Base-by-base conservation (phyloP, 2,797 vertebrate species). In the Phalloptychus januarius region DNA sequence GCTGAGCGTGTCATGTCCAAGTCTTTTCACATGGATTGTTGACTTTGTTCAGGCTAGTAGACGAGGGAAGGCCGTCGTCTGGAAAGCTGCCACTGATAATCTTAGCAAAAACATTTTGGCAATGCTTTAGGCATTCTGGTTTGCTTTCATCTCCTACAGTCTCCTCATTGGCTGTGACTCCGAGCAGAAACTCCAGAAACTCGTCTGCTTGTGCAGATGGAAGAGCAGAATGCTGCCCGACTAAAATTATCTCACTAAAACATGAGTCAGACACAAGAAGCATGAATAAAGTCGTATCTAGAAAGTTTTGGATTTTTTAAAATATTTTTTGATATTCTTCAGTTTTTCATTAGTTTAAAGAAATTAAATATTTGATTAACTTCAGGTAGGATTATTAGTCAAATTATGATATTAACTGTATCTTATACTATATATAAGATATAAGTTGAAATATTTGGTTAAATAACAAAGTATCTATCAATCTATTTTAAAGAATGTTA, bases 151-250 rank as follows among this genome's bases (percentile, higher is more conserved):
- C 69, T 89, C 78, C 77, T 67, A 80, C 86, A 86, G 85, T 75
- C 85, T 46, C 79, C 75, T 83, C 86, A 75, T 83, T 67, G 74
- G 81, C 72, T 48, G 76, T 83, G 84, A 82, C 38, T 75, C 84
- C 85, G 74, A 84, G 81, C 83, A 71, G 75, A 45, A 77, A 80
- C 38, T 74, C 73, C 85, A 84, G 83, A 88, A 85, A 81, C 72
- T 84, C 71, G 50, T 86, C 76, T 87, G 86, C 81, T 83, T 81
- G 86, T 82, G 71, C 91, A 93, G 89, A 94, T 90, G 92, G 91
- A 81, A 13, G 33, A 89, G 74, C 87, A 91, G 85, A 88, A 91
- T 81, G 83, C 83, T 85, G 85, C 69, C 67, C 23, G 48, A 76
- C 75, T 82, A 83, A 82, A 88, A 87, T 89, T 87, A 87, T 82